Evolutionary conservation across 2,797 vertebrate genomes (phyloP), one percentile per base, ranked within the genome.

Genomic region (Pangasius larnaudii): DNA sequence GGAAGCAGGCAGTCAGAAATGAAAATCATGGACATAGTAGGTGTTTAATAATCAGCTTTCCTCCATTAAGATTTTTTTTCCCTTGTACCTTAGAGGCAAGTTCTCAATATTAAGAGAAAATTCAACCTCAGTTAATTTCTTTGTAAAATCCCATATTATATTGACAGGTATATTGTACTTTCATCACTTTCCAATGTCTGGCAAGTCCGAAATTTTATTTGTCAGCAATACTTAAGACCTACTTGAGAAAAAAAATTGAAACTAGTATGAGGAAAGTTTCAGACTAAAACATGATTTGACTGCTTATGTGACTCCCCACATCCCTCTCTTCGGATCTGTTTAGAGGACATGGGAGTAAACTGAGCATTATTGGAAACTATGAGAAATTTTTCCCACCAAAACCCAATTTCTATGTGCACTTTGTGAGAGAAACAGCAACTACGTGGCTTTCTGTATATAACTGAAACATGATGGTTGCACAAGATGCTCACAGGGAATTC

Each of bases 401-500:
- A 10, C 16, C 49, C 51, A 56, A 56, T 36, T 59, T 80, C 53
- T 59, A 0, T 27, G 10, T 59, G 53, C 10, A 36, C 53, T 39
- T 58, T 80, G 30, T 36, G 49, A 39, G 53, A 80, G 30, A 58
- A 80, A 36, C 77, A 36, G 77, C 51, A 78, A 16, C 27, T 75
- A 51, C 71, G 24, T 13, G 2, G 46, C 53, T 58, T 22, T 58
- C 53, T 80, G 53, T 58, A 80, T 56, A 19, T 16, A 78, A 78
- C 74, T 78, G 74, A 78, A 78, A 78, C 74, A 30, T 49, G 71
- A 74, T 36, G 69, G 42, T 24, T 75, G 46, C 72, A 49, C 72
- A 49, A 18, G 27, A 14, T 36, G 77, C 33, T 58, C 14, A 51
- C 49, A 51, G 16, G n/a, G 18, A 58, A 58, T 58, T 80, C 75